Percentiles rank a stretch among this genome's conserved stretches.
phyloP scores from a whole-genome alignment of 1,140 invertebrate species.

The Maconellicoccus hirsutus region DNA sequence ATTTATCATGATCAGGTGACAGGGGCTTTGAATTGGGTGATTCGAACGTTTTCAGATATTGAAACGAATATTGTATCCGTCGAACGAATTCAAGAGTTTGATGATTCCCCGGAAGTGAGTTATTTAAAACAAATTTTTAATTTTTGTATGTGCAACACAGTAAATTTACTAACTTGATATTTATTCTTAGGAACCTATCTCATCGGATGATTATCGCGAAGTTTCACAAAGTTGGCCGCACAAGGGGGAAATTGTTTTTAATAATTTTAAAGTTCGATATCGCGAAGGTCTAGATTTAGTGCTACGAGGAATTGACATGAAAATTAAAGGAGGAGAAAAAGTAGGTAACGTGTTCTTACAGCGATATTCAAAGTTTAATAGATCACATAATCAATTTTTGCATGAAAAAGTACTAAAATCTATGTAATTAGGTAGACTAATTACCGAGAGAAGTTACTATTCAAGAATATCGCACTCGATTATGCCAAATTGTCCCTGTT shows the following conservation, averaged over 20 bases:
- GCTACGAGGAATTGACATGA: slow-evolving; percentile 54
- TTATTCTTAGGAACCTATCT: neutral
- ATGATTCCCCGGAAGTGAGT: slow-evolving; percentile 56
- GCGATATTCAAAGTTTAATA: too few relatives aligned
- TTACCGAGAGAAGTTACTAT: too few relatives aligned
- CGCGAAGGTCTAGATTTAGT: slow-evolving; percentile 71
- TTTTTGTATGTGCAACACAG: too few relatives aligned
- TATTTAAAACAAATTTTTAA: neutral
- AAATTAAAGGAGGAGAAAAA: slow-evolving; percentile 61
- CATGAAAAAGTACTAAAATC: too few relatives aligned
- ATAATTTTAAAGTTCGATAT: slow-evolving; percentile 64
- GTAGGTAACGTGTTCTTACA: too few relatives aligned
- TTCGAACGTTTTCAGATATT: slow-evolving; percentile 89
- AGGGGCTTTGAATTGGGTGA: slow-evolving; percentile 89
- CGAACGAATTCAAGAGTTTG: slow-evolving; percentile 92
- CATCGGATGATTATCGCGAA: slow-evolving; percentile 43
- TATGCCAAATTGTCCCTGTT: too few relatives aligned
- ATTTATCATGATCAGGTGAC: slow-evolving; percentile 51
- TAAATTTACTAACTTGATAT: neutral
- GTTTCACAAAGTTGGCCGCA: slow-evolving; percentile 57
- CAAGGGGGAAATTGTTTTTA: slow-evolving; percentile 58
- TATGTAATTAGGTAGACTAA: too few relatives aligned
- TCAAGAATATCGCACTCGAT: too few relatives aligned
- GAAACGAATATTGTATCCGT: slow-evolving; percentile 97
- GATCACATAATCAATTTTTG: too few relatives aligned